Conservation (phyloP, 1,140 invertebrate species). For the Venustaconcha ellipsiformis region DNA sequence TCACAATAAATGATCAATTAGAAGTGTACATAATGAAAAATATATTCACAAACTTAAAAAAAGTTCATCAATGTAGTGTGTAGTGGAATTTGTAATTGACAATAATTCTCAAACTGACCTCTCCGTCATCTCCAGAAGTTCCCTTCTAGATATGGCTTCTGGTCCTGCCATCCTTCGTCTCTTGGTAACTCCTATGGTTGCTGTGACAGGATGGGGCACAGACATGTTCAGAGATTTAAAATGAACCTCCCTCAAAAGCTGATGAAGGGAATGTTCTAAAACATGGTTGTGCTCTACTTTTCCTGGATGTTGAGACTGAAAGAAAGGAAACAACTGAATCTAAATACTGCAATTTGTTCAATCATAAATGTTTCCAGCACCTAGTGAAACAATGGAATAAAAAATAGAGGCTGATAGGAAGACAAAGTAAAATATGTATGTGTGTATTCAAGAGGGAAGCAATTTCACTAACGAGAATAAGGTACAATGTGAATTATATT, state of each 20-base stretch:
- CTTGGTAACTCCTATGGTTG: slow-evolving; percentile 90
- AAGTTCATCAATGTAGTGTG: too few species aligned
- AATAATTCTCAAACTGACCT: slow-evolving; percentile 57
- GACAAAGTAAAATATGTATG: not conserved
- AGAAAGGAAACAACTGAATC: slow-evolving; percentile 1
- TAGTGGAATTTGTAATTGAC: too few species aligned
- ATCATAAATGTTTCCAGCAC: not conserved
- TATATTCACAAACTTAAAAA: too few species aligned
- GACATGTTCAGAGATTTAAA: slow-evolving; percentile 93
- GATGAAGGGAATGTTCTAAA: slow-evolving; percentile 95
- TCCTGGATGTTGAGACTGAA: slow-evolving; percentile 47
- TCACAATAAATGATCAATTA: too few species aligned
- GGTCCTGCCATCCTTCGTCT: slow-evolving; percentile 90
- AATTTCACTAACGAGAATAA: too few species aligned
- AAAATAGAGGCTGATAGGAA: not conserved
- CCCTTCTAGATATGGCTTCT: slow-evolving; percentile 86
- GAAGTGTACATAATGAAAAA: too few species aligned
- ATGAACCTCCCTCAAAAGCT: slow-evolving; percentile 91
- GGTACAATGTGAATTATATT: too few species aligned
- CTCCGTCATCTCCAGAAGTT: slow-evolving; percentile 89
- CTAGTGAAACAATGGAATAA: not conserved
- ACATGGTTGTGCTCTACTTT: slow-evolving; percentile 93
- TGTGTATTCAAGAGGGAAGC: too few species aligned
- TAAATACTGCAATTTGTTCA: not conserved
- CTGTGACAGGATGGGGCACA: slow-evolving; percentile 93